These are phyloP conservation scores for Drosophila tanythrix DNA, from an alignment of 2,888 invertebrate species.

Conservation along the genomic window DNA sequence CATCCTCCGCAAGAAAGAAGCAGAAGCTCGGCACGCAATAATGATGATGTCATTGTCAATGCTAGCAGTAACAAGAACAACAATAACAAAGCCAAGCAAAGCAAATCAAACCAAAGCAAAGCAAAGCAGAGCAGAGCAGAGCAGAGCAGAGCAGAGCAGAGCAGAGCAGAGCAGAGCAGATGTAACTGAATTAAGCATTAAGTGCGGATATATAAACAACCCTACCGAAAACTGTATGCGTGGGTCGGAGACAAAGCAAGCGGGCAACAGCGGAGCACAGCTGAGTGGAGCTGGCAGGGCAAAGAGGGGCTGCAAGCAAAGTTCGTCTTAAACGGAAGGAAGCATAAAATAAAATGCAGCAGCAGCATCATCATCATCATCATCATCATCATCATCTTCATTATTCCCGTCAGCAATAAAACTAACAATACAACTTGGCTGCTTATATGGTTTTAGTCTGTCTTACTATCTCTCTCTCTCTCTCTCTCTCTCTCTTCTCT, in stretches of 20 bases:
- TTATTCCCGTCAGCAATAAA: conserved; percentile 17
- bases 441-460: conserved; percentile 6
- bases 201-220: conserved; percentile 81
- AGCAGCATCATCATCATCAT: conserved; percentile 23
- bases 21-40: conserved; percentile 73
- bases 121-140: background rate
- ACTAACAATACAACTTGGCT: conserved; percentile 34
- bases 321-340: conserved; percentile 74
- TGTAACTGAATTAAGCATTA: conserved; percentile 82
- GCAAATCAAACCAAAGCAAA: conserved; percentile 22
- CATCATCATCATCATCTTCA: conserved; percentile 28
- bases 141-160: background rate
- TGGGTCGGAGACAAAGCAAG: conserved; percentile 41
- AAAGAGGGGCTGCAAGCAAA: conserved; percentile 26
- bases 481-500: background rate
- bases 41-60: conserved; percentile 84
- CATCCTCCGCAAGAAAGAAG: conserved; percentile 35
- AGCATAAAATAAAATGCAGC: conserved; percentile 81
- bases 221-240: conserved; percentile 70
- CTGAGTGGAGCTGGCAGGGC: background rate
- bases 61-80: conserved; percentile 54
- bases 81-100: conserved; percentile 43
- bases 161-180: conserved; percentile 56
- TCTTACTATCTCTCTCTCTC: conserved; percentile 18
- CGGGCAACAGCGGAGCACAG: background rate